Evolutionary conservation across 2,888 invertebrate genomes (phyloP).

Genomic region (Drosophila niveifrons): DNA sequence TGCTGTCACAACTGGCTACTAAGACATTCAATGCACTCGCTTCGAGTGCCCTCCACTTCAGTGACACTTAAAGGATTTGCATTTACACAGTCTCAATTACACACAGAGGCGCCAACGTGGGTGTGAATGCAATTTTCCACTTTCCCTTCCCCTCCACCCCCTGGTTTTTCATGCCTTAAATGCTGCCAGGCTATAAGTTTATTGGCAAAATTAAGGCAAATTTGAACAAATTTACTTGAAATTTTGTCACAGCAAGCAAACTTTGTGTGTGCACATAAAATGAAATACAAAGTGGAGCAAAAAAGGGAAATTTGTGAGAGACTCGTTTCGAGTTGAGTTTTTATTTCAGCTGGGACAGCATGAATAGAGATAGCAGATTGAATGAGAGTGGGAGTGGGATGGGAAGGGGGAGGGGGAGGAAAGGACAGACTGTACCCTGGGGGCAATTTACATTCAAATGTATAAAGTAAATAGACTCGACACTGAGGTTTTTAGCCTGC

Average conservation of each 20-base stretch:
- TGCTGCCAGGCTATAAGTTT: slow-evolving; percentile 3
- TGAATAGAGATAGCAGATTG: not conserved
- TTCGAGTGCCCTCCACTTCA: slow-evolving; percentile 47
- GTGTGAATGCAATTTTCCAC: not conserved
- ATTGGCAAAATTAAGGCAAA: slow-evolving; percentile 54
- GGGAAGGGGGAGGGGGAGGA: not conserved
- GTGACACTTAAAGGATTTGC: slow-evolving; percentile 70
- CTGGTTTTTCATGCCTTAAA: not conserved
- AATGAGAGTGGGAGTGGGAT: not conserved
- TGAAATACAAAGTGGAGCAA: not conserved
- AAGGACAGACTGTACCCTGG: not conserved
- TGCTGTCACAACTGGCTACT: slow-evolving; percentile 5
- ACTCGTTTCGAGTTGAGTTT: slow-evolving; percentile 2
- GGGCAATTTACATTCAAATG: slow-evolving; percentile 54
- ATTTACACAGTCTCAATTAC: slow-evolving; percentile 63
- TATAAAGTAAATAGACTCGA: slow-evolving; percentile 20
- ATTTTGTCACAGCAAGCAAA: slow-evolving; percentile 19
- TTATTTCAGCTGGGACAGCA: slow-evolving; percentile 1
- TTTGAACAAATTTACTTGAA: slow-evolving; percentile 31
- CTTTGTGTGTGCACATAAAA: not conserved
- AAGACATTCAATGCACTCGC: slow-evolving; percentile 32
- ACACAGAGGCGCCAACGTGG: slow-evolving; percentile 1
- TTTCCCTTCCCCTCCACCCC: not conserved
- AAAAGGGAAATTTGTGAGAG: not conserved
- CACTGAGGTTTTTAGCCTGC: slow-evolving; percentile 22